Evolutionary conservation across 1,140 invertebrate species (phyloP).

Genomic region (Piezodorus guildinii): DNA sequence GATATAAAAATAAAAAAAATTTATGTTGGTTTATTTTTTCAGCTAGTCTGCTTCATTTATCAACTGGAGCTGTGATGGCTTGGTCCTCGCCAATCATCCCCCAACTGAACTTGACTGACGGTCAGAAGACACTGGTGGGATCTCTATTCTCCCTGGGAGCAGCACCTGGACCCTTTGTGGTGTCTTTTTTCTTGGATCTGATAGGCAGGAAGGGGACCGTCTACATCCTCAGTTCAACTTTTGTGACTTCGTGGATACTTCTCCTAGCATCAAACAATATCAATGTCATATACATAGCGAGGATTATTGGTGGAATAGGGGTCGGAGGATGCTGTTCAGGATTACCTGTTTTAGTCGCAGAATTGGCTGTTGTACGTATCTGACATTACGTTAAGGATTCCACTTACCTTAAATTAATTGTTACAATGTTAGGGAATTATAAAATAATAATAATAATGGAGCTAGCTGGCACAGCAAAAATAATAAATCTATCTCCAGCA

Average conservation of each 20-base stretch:
- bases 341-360: neutral
- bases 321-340: conserved; percentile 13
- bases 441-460: too few species aligned
- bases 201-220: conserved; percentile 13
- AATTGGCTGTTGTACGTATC: conserved; percentile 15
- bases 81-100: conserved; percentile 8
- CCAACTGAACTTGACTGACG: neutral
- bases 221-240: neutral
- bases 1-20: too few species aligned
- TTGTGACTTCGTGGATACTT: conserved; percentile 11
- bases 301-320: conserved; percentile 13
- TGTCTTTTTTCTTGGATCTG: neutral
- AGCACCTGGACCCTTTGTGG: neutral
- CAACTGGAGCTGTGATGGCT: conserved; percentile 12
- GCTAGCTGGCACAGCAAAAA: too few species aligned
- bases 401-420: too few species aligned
- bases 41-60: conserved; percentile 5
- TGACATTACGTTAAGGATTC: too few species aligned
- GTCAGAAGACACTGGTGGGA: neutral
- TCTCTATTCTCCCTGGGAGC: conserved; percentile 5
- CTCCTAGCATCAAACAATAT: neutral
- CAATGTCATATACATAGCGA: neutral
- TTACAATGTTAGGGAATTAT: too few species aligned
- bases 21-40: neutral
- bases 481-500: too few species aligned